phyloP scores from a whole-genome alignment of 2,113 vertebrate species.

The Hippocampus guttulatus region DNA sequence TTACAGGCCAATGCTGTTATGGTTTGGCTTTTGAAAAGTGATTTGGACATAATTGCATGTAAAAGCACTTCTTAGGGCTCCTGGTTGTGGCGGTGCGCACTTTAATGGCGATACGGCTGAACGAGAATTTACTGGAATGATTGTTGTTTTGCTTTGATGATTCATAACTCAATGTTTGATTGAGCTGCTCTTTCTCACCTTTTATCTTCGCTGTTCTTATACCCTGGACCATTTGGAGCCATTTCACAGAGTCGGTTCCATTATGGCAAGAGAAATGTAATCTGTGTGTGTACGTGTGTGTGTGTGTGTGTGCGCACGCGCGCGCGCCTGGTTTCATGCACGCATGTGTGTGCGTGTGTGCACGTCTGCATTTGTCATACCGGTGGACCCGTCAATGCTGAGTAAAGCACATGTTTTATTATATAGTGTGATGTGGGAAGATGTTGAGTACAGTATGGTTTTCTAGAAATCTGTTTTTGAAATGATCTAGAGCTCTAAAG shows the following conservation, averaged over 20 bases:
- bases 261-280: constrained; percentile 49
- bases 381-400: constrained; percentile 7
- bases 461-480: neutral
- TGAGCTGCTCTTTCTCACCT: constrained; percentile 49
- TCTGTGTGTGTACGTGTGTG: constrained; percentile 24
- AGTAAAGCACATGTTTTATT: neutral
- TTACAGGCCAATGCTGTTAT: neutral
- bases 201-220: constrained; percentile 43
- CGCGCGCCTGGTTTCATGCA: too few relatives aligned
- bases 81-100: constrained; percentile 13
- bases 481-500: neutral
- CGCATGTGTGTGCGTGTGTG: constrained; percentile 3
- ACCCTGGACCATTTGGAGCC: constrained; percentile 43
- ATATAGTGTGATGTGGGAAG: neutral
- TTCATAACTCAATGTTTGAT: constrained; percentile 50
- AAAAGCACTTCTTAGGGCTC: constrained; percentile 12
- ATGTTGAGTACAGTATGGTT: neutral
- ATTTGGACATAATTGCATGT: constrained; percentile 35
- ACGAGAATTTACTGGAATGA: constrained; percentile 29
- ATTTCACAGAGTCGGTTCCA: constrained; percentile 48
- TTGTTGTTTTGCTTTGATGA: constrained; percentile 48
- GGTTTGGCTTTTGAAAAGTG: constrained; percentile 25
- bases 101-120: constrained; percentile 23
- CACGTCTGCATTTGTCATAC: neutral
- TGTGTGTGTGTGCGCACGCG: constrained; percentile 6